Evolutionary conservation across 1,140 invertebrate species (phyloP).

Genomic region (Mizuhopecten yessoensis): DNA sequence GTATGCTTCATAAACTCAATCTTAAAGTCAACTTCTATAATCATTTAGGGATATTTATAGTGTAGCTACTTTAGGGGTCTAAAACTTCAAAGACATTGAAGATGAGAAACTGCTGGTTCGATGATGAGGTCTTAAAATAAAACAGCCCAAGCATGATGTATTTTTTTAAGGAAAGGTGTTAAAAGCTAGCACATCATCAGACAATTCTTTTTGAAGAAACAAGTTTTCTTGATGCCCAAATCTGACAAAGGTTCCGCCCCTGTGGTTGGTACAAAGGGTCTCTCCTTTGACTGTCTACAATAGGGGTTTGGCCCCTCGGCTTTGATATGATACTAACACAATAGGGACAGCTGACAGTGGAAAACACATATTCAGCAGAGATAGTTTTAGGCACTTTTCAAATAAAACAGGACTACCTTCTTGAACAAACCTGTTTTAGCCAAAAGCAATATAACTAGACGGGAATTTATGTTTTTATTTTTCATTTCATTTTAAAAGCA

Average conservation of each 20-base stretch:
- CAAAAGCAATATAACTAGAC: no score
- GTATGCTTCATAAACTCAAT: no score
- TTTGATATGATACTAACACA: not conserved
- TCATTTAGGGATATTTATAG: not conserved
- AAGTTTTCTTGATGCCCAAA: conserved; percentile 1
- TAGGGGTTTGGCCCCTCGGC: not conserved
- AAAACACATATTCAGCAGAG: no score
- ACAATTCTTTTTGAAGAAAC: not conserved
- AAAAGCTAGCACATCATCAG: not conserved
- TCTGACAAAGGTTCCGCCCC: not conserved
- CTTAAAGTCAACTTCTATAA: no score
- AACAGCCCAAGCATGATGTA: not conserved
- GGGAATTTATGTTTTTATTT: no score
- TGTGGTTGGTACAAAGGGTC: not conserved
- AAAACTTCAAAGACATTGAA: not conserved
- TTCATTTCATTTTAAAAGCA: no score
- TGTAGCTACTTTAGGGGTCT: not conserved
- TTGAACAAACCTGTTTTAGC: no score
- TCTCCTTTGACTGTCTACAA: not conserved
- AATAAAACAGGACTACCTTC: no score
- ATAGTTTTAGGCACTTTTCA: no score
- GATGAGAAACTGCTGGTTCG: not conserved
- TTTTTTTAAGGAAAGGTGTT: not conserved
- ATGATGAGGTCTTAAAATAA: not conserved
- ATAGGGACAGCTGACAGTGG: not conserved